Evolutionary conservation across 2,797 vertebrate genomes (phyloP).

Genomic region (Pampus argenteus): DNA sequence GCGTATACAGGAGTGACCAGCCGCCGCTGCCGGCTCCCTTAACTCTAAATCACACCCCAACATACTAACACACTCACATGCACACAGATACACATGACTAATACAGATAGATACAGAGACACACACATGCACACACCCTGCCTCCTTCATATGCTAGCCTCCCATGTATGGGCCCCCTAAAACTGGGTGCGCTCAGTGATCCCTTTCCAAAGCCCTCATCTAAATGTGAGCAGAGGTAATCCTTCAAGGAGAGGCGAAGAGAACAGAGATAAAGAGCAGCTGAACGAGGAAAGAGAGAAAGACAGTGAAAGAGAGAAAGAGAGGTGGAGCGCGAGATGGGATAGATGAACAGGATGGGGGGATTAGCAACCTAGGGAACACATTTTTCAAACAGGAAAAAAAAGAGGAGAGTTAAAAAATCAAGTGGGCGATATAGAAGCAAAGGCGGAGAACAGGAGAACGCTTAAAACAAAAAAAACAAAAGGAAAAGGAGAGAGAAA

Average conservation of each 20-base stretch:
- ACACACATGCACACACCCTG: constrained; percentile 65
- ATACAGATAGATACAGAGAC: constrained; percentile 41
- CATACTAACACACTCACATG: constrained; percentile 59
- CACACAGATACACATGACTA: constrained; percentile 60
- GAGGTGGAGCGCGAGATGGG: constrained; percentile 66
- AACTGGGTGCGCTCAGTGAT: constrained; percentile 70
- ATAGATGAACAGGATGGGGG: constrained; percentile 70
- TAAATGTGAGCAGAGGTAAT: constrained; percentile 76
- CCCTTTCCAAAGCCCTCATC: constrained; percentile 69
- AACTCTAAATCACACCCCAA: constrained; percentile 72
- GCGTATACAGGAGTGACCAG: constrained; percentile 59
- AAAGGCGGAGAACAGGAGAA: constrained; percentile 21
- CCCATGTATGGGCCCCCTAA: constrained; percentile 72
- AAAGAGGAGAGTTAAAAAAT: constrained; percentile 53
- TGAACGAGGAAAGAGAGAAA: constrained; percentile 54
- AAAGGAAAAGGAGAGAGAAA: constrained; percentile 18
- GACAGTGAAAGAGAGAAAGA: constrained; percentile 56
- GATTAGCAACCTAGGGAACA: constrained; percentile 66
- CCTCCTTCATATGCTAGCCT: constrained; percentile 62
- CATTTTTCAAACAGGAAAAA: constrained; percentile 56
- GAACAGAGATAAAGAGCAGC: constrained; percentile 66
- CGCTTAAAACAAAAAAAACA: constrained; percentile 9
- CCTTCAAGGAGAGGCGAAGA: constrained; percentile 71
- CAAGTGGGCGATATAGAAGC: constrained; percentile 39
- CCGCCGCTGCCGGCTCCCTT: constrained; percentile 56